Evolutionary conservation across 2,797 vertebrate genomes (phyloP), one percentile per base, ranked within the genome.

Genomic region (Girardinus metallicus): DNA sequence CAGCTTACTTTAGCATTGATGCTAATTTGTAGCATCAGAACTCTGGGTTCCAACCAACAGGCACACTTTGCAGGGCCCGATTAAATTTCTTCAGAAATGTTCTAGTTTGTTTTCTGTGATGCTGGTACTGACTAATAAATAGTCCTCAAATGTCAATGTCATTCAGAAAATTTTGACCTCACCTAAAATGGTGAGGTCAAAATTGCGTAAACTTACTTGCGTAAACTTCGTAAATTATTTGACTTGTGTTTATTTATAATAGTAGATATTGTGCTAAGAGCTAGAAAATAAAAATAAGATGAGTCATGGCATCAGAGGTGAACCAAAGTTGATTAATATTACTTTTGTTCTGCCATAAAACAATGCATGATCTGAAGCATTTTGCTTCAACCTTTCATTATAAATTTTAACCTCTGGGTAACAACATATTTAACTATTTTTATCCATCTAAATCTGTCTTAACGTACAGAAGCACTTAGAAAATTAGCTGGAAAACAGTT

Each of bases 401-500:
- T 79, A 76, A 75, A 70, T 39, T 62, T 36, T 3, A 55, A 66
- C 60, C 78, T 81, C 16, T 70, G 68, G 80, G 87, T 80, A 79
- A 73, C 75, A 81, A 82, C 62, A 85, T 73, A 88, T 82, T 66
- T 36, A 11, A 75, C 78, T 81, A 83, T 76, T 91, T 92, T 87
- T 77, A 80, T 82, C 77, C 26, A 39, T 39, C 18, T 80, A 88
- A 47, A 80, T 80, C 83, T 89, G 84, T 73, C 72, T 26, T 53
- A 64, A 49, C 46, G 77, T 84, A 82, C 75, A 77, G 21, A 80
- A 84, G 78, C 82, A 74, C 81, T 92, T 83, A 41, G 36, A 78
- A 78, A 70, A 85, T 73, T 64, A 83, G 83, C 88, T 88, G 73
- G 88, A 79, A 94, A 85, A 85, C 78, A 87, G 6, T 82, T 83